Base-by-base conservation (phyloP, 1,140 invertebrate genomes). In the Trichogramma pretiosum region DNA sequence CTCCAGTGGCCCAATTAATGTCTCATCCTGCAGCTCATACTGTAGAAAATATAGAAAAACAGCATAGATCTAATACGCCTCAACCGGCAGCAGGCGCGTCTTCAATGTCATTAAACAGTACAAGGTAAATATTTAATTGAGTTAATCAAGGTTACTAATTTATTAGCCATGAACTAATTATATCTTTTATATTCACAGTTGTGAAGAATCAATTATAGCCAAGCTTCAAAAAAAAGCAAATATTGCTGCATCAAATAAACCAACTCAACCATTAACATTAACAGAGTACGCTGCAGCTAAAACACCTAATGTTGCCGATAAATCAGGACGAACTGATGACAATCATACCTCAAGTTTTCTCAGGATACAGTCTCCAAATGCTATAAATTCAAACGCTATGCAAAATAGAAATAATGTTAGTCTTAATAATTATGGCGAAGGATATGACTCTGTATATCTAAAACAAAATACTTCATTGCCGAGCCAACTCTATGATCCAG, bases 21-120 rank as follows among this genome's bases (percentile, higher is more conserved):
- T 86, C 83, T 23, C 83, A 87, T 62, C 83, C 84, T 4, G 82
- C 84, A 19, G 74, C 73, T 14, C 84, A 88, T 59, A 83, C 79
- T 38, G 80, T 93, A 9, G 88, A 91, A 59, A 85, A 92, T 63
- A 87, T 93, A 58, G 89, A 93, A 58, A 87, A 89, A 52, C 86
- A 89, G 55, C 87, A 90, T 56, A 74, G 84, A 38, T 82, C 82
- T 28, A 77, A 78, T 43, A 86, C 80, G 10, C 84, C 79, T 13
- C 81, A 78, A 40, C 67, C 69, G 17, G 58, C 55, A 22, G 40
- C 51, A n/a, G n/a, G n/a, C 56, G 11, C 50, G 58, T 5, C 46
- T 53, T 4, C 60, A 68, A 44, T 55, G 9, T 13, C 50, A 5
- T 30, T 53, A 17, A 64, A 63, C 30, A 63, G 54, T 52, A 44